These are phyloP conservation scores for Catharus minimus DNA, from an alignment of 2,113 vertebrate genomes.

Conservation along the genomic window DNA sequence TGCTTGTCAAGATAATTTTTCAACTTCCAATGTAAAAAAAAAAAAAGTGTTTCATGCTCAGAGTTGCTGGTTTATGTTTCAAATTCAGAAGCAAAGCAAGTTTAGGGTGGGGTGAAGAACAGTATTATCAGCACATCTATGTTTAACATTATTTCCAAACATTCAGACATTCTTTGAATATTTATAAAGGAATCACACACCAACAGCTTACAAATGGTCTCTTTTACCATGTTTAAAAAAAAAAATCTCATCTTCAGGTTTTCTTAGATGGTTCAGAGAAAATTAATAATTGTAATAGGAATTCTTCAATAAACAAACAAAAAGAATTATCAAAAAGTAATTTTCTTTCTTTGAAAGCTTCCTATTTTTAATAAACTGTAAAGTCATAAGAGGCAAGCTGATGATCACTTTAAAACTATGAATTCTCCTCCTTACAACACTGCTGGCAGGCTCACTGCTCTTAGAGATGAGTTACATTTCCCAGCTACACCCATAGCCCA, in stretches of 20 bases:
- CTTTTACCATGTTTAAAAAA: neutral
- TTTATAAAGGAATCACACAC: neutral
- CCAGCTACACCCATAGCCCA: neutral
- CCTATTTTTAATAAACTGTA: neutral
- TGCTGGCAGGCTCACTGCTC: neutral
- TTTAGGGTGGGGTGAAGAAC: neutral
- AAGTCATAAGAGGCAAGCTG: neutral
- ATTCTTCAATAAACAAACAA: neutral
- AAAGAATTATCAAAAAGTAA: neutral
- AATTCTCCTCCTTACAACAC: neutral
- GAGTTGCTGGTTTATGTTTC: neutral
- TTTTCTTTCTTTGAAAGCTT: neutral
- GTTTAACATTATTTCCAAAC: neutral
- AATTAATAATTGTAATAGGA: neutral
- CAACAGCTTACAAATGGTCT: neutral
- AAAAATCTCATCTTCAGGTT: neutral
- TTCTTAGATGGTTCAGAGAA: neutral
- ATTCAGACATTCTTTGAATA: neutral
- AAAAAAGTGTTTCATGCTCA: neutral
- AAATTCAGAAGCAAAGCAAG: neutral
- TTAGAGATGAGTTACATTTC: neutral
- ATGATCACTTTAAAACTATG: neutral
- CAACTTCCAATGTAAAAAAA: neutral
- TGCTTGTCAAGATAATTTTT: neutral
- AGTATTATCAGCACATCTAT: neutral